A percentile compares a stretch with the other conserved stretches of the same genome.
These are phyloP conservation scores for Hemichromis elongatus DNA, from an alignment of 2,113 vertebrate species.

Conservation along the genomic window DNA sequence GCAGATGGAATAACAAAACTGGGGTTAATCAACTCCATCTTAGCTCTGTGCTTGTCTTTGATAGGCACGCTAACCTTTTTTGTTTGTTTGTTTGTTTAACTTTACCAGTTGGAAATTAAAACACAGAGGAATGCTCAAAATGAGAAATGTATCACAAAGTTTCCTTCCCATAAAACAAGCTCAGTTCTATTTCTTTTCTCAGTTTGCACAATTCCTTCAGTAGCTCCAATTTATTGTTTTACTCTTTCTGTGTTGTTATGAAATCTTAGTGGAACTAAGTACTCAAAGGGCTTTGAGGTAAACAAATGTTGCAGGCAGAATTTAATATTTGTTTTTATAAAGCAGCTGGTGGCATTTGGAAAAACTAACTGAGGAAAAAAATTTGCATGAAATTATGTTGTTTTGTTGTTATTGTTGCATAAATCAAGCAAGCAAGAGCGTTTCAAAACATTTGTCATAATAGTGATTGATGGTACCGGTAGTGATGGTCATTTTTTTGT, in stretches of 20 bases:
- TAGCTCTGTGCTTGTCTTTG: not conserved
- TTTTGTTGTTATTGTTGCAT: not conserved
- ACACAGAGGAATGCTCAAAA: not conserved
- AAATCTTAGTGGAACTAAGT: not conserved
- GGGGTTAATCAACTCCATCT: constrained; percentile 37
- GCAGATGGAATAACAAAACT: constrained; percentile 52
- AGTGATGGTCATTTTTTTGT: not conserved
- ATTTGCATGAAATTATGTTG: not conserved
- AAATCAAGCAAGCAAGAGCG: not conserved
- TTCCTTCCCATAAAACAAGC: not conserved
- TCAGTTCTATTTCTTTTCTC: not conserved
- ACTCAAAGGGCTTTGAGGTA: not conserved
- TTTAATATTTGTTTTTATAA: not conserved
- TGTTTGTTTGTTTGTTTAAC: accelerated
- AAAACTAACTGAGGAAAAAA: not conserved
- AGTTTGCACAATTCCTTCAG: not conserved
- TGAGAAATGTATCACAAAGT: not conserved
- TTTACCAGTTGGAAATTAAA: not conserved
- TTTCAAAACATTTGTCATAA: not conserved
- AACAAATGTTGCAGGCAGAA: not conserved
- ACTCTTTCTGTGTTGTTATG: not conserved
- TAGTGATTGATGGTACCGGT: not conserved
- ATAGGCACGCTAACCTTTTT: not conserved
- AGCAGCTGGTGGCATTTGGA: not conserved
- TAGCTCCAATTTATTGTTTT: not conserved